phyloP scores from a whole-genome alignment of 2,888 invertebrate genomes.

The Netelia virgata region DNA sequence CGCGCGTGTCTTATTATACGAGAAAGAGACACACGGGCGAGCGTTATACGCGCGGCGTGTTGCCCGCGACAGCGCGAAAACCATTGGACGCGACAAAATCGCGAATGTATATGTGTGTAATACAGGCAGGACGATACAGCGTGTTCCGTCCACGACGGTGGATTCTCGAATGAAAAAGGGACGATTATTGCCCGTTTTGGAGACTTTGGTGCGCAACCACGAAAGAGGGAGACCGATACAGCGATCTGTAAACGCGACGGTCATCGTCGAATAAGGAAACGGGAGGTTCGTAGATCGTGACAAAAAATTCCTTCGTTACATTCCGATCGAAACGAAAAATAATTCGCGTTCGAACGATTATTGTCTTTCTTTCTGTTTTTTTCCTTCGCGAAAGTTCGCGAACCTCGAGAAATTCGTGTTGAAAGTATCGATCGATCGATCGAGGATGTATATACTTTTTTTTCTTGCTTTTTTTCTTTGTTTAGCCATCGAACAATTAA shows the following conservation, averaged over 20 bases:
- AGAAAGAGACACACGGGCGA: neutral
- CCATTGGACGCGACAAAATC: neutral
- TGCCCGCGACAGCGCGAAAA: neutral
- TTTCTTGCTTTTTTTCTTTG: neutral
- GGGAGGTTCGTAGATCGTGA: neutral
- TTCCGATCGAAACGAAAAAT: neutral
- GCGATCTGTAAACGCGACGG: neutral
- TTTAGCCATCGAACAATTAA: neutral
- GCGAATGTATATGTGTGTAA: neutral
- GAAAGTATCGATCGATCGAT: conserved; percentile 3
- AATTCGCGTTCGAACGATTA: neutral
- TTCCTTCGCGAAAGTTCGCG: neutral
- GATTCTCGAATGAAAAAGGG: conserved; percentile 18
- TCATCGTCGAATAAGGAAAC: neutral
- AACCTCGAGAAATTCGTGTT: neutral
- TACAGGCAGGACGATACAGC: neutral
- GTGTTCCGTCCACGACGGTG: neutral
- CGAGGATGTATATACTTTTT: neutral
- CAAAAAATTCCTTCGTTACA: neutral
- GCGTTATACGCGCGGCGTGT: conserved; percentile 4
- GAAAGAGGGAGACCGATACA: neutral
- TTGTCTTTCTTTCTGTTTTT: too few relatives aligned
- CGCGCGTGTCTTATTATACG: conserved; percentile 77
- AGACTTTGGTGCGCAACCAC: neutral
- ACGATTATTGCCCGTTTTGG: conserved; percentile 9